Base-by-base conservation (phyloP, 2,797 vertebrate species). In the Acanthis flammea region DNA sequence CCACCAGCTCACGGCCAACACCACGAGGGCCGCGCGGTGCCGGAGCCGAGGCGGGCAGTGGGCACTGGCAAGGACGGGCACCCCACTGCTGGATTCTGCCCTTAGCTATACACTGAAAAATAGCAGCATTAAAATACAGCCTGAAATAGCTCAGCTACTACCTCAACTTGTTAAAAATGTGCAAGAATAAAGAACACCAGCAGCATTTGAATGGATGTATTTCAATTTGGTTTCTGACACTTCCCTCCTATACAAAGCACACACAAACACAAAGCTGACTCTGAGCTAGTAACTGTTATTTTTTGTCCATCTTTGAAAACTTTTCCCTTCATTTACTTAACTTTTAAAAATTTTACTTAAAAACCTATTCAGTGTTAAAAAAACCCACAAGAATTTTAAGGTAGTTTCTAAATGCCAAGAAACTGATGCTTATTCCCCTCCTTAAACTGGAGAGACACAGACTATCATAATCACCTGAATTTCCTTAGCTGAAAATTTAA, bases 51-150 rank as follows among this genome's bases (percentile, higher is more conserved):
- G 47, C 3, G 9, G 63, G 91, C 78, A 50, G 35, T 0, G 42
- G 57, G 73, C 80, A 66, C 3, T 14, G 2, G 57, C 73, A 60
- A 7, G 33, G 19, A 19, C 3, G 31, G 63, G 48, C 93, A 53
- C 27, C 57, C 21, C 67, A 4, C 78, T 24, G 72, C 86, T 72
- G 53, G 1, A 0, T 12, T 53, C 3, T 66, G 94, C 92, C 92
- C 73, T 60, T 63, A 66, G 84, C 89, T 50, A 74, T 18, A 65
- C 61, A 78, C 2, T 47, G 88, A 65, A 86, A 89, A 80, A 77
- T 3, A 94, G 94, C 95, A 97, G 96, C 91, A 86, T 50, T 45
- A 41, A 75, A 73, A 44, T 51, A 94, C 84, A 95, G 95, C 95
- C 89, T 66, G 75, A 42, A 83, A 91, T 16, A 86, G 75, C 78